Evolutionary conservation across 2,888 invertebrate species (phyloP), one percentile per base, ranked within the genome.

Genomic region (Julus scandinavius): DNA sequence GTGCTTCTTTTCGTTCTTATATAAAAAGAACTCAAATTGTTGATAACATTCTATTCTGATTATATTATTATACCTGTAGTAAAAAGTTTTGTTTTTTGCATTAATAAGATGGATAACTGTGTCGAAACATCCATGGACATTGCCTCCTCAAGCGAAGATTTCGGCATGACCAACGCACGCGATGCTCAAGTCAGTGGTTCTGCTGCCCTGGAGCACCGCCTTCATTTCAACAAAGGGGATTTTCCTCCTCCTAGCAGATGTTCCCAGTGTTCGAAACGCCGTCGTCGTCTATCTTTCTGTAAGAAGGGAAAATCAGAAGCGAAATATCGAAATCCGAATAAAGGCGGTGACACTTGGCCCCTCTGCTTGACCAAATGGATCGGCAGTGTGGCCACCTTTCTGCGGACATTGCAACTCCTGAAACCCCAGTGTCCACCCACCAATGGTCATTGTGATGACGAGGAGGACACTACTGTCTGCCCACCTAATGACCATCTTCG

Each of bases 181-280:
- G 40, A 85, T 11, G 40, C 17, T 40, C 17, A 45, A 4, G n/a
- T 7, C 15, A 38, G 45, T n/a, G 85, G 7, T n/a, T 38, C 85
- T n/a, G 40, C 7, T 4, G 6, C 41, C 6, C 4, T 3, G 85
- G 85, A n/a, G 85, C 38, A 40, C 85, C 85, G 38, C 40, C 41
- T 85, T 6, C 85, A 85, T 40, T 63, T 63, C 63, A 63, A n/a
- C 63, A 63, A 63, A 20, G 20, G 9, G 63, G n/a, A 63, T 63
- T n/a, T 63, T 2, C 20, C 63, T 4, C 5, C 20, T 6, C 63
- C 29, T 29, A 29, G 63, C 1, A 20, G 63, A 63, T 63, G 63
- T 20, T 9, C 63, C 2, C 63, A 63, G 15, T 63, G 63, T 20
- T 29, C 29, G 29, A 29, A 29, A 29, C 29, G 29, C 29, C 29